Percentiles rank a stretch among this genome's conserved stretches.
phyloP scores from a whole-genome alignment of 2,797 vertebrate species.

The Mycteria americana region DNA sequence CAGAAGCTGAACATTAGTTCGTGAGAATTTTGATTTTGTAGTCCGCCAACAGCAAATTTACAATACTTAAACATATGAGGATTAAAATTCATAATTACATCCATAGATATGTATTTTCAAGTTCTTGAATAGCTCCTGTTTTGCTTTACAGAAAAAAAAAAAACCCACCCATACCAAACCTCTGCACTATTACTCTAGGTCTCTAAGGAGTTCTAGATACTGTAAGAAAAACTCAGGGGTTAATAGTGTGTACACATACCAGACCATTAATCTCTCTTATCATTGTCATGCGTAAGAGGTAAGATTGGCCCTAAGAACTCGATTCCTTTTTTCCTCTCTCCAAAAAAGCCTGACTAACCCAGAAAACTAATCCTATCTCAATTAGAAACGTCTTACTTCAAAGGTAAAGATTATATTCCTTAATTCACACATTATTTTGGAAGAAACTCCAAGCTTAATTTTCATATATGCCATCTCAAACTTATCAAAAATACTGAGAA shows the following conservation, averaged over 20 bases:
- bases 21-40: background rate
- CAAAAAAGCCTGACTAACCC: background rate
- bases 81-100: background rate
- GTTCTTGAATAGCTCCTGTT: background rate
- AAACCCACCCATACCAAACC: background rate
- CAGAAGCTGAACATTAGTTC: background rate
- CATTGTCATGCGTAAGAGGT: background rate
- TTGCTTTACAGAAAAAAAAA: background rate
- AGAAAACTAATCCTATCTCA: background rate
- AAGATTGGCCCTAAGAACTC: background rate
- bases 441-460: background rate
- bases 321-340: background rate
- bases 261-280: background rate
- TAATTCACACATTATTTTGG: background rate
- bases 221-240: background rate
- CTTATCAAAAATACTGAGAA: background rate
- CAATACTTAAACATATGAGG: background rate
- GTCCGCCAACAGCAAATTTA: background rate
- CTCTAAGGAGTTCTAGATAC: background rate
- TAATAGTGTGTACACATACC: background rate
- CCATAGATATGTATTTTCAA: background rate
- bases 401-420: background rate
- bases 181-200: background rate
- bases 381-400: background rate
- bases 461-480: background rate